A percentile compares a stretch with the other conserved stretches of the same genome.
These are phyloP conservation scores for Ictidomys tridecemlineatus DNA, from an alignment of 2,113 vertebrate species.

Conservation along the genomic window DNA sequence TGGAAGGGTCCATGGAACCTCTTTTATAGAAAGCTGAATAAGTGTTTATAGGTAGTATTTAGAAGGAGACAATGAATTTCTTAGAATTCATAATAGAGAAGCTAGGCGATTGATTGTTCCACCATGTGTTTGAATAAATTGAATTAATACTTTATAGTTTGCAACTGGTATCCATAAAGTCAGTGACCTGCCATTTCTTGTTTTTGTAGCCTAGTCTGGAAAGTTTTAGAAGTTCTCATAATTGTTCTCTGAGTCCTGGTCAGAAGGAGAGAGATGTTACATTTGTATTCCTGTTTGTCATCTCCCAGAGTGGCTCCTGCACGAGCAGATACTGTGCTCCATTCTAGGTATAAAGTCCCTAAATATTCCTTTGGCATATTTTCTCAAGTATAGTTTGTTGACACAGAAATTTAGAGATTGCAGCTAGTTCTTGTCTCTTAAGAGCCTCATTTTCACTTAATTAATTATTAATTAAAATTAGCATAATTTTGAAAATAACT, in stretches of 20 bases:
- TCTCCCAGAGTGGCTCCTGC: background rate
- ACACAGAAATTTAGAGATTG: background rate
- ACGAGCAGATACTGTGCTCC: background rate
- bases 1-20: background rate
- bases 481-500: slow-evolving; percentile 4
- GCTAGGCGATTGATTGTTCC: background rate
- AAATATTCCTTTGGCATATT: background rate
- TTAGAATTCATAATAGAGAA: slow-evolving; percentile 32
- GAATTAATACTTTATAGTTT: slow-evolving; percentile 38
- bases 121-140: background rate
- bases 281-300: background rate
- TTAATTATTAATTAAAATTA: too few relatives aligned
- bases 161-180: background rate
- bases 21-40: background rate
- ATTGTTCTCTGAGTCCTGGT: background rate
- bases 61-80: background rate
- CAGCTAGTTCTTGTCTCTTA: background rate
- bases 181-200: background rate
- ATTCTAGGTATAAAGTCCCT: background rate
- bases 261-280: background rate
- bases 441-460: background rate
- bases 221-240: slow-evolving; percentile 34
- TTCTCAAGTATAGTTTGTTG: background rate
- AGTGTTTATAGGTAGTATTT: slow-evolving; percentile 10
- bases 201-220: slow-evolving; percentile 6